A percentile compares a stretch with the other conserved stretches of the same genome.
Conservation (phyloP, 2,797 vertebrate genomes). For the Octomys mimax region DNA sequence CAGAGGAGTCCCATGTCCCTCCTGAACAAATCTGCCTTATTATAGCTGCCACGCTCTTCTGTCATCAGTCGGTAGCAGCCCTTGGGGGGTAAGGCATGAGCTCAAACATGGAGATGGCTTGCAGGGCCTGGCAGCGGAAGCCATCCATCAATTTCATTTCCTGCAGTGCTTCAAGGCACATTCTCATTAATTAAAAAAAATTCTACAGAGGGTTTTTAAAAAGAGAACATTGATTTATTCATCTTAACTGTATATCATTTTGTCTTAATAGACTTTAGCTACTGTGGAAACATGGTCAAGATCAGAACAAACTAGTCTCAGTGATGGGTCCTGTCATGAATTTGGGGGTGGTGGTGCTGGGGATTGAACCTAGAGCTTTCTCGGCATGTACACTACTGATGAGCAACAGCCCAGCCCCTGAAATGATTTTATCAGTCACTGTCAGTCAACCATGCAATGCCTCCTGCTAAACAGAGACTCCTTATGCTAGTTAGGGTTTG, state of each 20-base stretch:
- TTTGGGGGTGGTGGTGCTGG: neutral
- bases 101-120: conserved; percentile 3
- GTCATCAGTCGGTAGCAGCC: neutral
- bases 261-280: conserved; percentile 58
- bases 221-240: neutral
- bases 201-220: neutral
- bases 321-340: conserved; percentile 30
- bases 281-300: conserved; percentile 22
- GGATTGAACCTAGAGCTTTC: neutral
- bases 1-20: neutral
- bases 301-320: conserved; percentile 53
- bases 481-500: conserved; percentile 45
- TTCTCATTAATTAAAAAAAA: neutral
- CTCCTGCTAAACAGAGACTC: neutral
- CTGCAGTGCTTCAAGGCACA: conserved; percentile 4
- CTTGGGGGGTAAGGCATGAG: neutral
- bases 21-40: neutral
- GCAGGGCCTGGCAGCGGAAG: neutral
- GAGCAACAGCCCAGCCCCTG: no score
- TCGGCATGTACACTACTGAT: neutral
- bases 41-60: neutral
- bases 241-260: conserved; percentile 32
- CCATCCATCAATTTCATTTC: neutral
- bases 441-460: neutral
- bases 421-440: conserved; percentile 47